Conservation (phyloP, 53 echinoderm and acorn worm species). For the Arbacia lixula region DNA sequence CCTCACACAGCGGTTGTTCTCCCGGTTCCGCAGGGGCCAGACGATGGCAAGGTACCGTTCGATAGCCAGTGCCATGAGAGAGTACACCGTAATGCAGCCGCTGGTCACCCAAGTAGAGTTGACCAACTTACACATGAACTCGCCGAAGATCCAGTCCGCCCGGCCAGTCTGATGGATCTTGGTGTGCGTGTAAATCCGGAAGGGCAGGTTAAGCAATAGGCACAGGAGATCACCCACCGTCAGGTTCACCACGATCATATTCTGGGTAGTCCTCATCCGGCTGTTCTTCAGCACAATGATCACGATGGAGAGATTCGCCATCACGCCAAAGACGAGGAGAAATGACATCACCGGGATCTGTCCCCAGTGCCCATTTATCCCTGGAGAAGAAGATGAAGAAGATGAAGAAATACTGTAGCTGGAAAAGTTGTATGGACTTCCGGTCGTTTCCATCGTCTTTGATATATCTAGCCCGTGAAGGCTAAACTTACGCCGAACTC, state of each 20-base stretch:
- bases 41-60: constrained; percentile 40
- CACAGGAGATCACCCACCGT: constrained; percentile 31
- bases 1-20: constrained; percentile 18
- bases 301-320: constrained; percentile 41
- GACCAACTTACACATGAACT: constrained; percentile 33
- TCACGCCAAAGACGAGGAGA: constrained; percentile 14
- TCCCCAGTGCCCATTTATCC: too few species aligned
- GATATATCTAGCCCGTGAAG: too few species aligned
- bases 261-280: constrained; percentile 25
- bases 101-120: constrained; percentile 5
- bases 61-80: constrained; percentile 44
- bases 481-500: too few species aligned
- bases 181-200: constrained; percentile 12
- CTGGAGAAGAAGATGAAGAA: too few species aligned
- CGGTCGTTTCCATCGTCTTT: too few species aligned
- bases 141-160: constrained; percentile 11
- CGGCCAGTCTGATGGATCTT: too few species aligned
- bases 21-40: constrained; percentile 37
- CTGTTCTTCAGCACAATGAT: constrained; percentile 29
- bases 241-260: constrained; percentile 29
- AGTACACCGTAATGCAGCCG: constrained; percentile 33
- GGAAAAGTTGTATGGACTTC: too few species aligned
- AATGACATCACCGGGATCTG: constrained; percentile 13
- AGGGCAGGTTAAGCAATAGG: constrained; percentile 18
- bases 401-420: too few species aligned